phyloP scores from a whole-genome alignment of 2,888 invertebrate species.

The Carterocephalus palaemon region DNA sequence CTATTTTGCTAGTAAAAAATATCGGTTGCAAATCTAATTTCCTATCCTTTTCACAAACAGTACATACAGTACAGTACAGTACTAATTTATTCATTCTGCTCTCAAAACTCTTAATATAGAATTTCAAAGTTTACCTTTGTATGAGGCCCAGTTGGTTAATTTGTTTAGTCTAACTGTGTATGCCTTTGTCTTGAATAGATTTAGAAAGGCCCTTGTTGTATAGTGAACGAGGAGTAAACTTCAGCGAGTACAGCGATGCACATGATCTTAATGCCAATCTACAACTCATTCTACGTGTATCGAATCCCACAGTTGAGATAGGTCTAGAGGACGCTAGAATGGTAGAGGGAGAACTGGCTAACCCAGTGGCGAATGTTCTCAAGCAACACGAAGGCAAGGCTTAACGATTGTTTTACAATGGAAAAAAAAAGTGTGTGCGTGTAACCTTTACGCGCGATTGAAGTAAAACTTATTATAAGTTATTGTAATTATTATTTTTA shows the following conservation, averaged over 20 bases:
- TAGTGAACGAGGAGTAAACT: too few relatives aligned
- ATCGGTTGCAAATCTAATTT: not conserved
- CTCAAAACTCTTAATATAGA: not conserved
- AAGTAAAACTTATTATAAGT: too few relatives aligned
- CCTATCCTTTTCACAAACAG: not conserved
- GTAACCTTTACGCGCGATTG: too few relatives aligned
- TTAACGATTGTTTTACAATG: too few relatives aligned
- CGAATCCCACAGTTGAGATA: not conserved
- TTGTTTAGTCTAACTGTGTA: conserved; percentile 11
- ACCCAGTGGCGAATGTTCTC: too few relatives aligned
- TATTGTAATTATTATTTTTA: too few relatives aligned
- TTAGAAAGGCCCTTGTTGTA: not conserved
- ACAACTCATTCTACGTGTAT: not conserved
- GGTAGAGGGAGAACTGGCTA: too few relatives aligned
- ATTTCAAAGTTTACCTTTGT: conserved; percentile 5
- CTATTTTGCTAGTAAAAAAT: too few relatives aligned
- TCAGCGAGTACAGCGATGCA: too few relatives aligned
- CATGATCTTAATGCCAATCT: too few relatives aligned
- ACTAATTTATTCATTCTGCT: conserved; percentile 6
- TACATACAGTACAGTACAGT: not conserved
- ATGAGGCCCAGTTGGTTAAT: conserved; percentile 13
- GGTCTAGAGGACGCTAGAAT: not conserved
- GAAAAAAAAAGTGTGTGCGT: too few relatives aligned
- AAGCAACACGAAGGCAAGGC: too few relatives aligned
- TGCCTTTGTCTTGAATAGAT: conserved; percentile 17